Evolutionary conservation across 2,888 invertebrate species (phyloP), one percentile per base, ranked within the genome.

Genomic region (Torymus auratus): DNA sequence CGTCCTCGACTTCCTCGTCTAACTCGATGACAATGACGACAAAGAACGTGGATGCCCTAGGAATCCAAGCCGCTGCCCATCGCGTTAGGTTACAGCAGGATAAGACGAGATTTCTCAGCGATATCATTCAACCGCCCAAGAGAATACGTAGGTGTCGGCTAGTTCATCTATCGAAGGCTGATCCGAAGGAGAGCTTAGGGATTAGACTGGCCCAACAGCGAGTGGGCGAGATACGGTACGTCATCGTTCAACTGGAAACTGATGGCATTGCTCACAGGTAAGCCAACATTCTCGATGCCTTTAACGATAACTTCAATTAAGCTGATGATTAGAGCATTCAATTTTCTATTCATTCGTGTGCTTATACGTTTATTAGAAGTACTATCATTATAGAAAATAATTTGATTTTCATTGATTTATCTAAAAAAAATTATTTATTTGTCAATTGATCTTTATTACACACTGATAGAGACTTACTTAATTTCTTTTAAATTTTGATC

Each of bases 131-230:
- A 71, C 84, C 86, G 1, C 85, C 87, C 15, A 88, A 86, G 74
- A 87, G 86, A 69, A 87, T 90, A 7, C 92, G 94, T 80, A 91
- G 94, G 69, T 94, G 94, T 88, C 91, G 94, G 81, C 93, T 94
- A 87, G 93, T 96, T 74, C 93, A 94, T 84, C 90, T 96, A 84
- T 92, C 94, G 78, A 94, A 95, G 87, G 92, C 93, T 55, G 93
- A 93, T 85, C 91, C 94, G 72, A 93, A 94, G 85, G 95, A 95
- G 87, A 94, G 94, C 85, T 92, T 96, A 56, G 96, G 96, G 2
- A 93, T 96, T 58, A 94, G 95, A 84, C 90, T 96, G 83, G 94
- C 95, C 53, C 95, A 95, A 85, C 94, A 95, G 86, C 91, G 88
- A 23, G 55, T 85, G 12, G 87, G 86, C 1, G 88, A 89, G 67